Evolutionary conservation across 2,797 vertebrate genomes (phyloP).

Genomic region (Staurois parvus): DNA sequence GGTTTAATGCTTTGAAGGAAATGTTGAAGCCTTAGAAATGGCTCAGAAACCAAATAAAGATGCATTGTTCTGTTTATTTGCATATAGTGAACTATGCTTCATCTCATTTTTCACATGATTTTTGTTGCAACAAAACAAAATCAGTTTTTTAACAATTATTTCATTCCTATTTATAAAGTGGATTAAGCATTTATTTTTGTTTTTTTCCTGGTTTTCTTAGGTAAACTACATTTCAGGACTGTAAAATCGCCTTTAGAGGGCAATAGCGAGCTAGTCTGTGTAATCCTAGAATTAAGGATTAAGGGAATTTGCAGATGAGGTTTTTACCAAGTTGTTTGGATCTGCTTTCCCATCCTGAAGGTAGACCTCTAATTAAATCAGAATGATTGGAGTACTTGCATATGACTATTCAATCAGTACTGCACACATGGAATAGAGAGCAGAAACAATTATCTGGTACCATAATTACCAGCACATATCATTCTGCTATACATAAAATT

Average conservation of each 20-base stretch:
- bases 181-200: not conserved
- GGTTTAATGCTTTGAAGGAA: not conserved
- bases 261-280: conserved; percentile 16
- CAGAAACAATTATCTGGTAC: not conserved
- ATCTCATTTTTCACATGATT: not conserved
- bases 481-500: no score
- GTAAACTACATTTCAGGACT: not conserved
- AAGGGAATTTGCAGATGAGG: not conserved
- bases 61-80: not conserved
- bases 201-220: not conserved
- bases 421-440: not conserved
- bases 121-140: not conserved
- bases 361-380: not conserved
- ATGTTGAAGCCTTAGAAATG: not conserved
- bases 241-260: conserved; percentile 24
- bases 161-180: not conserved
- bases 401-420: not conserved
- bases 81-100: not conserved
- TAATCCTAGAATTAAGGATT: not conserved
- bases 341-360: not conserved
- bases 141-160: not conserved
- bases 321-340: not conserved
- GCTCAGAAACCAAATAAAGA: not conserved
- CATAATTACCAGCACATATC: no score
- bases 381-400: not conserved